Base-by-base conservation (phyloP, 2,113 vertebrate species). In the Planiliza haematocheilus region DNA sequence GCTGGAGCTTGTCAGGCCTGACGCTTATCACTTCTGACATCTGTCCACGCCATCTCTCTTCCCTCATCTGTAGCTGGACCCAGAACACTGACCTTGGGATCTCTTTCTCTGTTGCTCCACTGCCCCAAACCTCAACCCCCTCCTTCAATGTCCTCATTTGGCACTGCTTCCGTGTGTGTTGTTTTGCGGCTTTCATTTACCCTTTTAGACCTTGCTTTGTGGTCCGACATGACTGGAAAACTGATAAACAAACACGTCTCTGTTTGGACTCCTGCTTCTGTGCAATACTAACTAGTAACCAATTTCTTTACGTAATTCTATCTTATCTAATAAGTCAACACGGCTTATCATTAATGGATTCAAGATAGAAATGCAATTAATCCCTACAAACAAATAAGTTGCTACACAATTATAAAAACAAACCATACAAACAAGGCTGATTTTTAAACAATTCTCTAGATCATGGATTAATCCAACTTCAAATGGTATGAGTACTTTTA, bases 11-110 rank as follows among this genome's bases (percentile, higher is more conserved):
- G 89, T 96, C 93, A 95, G 88, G 90, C 90, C 91, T 90, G 80
- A 75, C 87, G 77, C 90, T 95, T 94, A 94, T 95, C 87, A 93
- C 65, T 94, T 92, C 88, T 94, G 96, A 96, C 94, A 94, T 95
- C 93, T 95, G 93, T 95, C 94, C 92, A 93, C 93, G 65, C 89
- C 91, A 91, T 83, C 77, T 64, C 75, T 72, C 74, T 20, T 70
- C 85, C 89, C 83, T 84, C 85, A 78, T 93, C 86, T 88, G n/a
- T 92, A 86, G 71, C 48, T 83, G 79, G 91, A 89, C 89, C 88
- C 89, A 46, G 45, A 86, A 93, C 91, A 88, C 86, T 94, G 94
- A 95, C 94, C 93, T 96, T 94, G 94, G 91, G 95, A 89, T 86
- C 68, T 73, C 10, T 82, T 20, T 69, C 72, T 57, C 67, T 39